These are phyloP conservation scores for Allacma fusca DNA, from an alignment of 2,888 invertebrate genomes.

Conservation along the genomic window DNA sequence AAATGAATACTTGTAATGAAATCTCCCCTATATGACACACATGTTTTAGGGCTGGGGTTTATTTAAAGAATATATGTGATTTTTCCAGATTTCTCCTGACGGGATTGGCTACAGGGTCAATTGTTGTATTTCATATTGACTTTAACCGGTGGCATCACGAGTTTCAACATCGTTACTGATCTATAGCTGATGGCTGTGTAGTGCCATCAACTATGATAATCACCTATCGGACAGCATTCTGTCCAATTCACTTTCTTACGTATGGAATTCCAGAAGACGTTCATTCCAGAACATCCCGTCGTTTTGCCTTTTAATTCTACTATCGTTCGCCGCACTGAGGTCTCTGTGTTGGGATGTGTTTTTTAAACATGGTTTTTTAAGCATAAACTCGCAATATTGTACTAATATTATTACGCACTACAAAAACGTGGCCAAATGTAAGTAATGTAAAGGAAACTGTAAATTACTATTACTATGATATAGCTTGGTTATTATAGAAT, in stretches of 20 bases:
- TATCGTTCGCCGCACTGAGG: neutral
- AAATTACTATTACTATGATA: neutral
- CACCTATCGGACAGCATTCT: neutral
- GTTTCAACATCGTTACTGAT: constrained; percentile 89
- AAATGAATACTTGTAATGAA: too few species aligned
- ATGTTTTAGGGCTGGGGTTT: too few species aligned
- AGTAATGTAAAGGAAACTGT: neutral
- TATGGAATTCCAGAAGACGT: neutral
- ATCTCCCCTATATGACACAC: too few species aligned
- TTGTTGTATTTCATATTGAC: constrained; percentile 99
- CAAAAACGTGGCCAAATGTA: constrained; percentile 14
- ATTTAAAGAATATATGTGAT: neutral
- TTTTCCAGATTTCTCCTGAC: constrained; percentile 90
- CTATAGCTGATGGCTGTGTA: constrained; percentile 2
- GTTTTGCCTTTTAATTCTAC: constrained; percentile 16
- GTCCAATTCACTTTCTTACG: constrained; percentile 19
- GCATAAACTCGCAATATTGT: neutral
- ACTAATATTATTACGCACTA: neutral
- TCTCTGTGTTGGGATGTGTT: neutral
- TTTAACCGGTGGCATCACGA: constrained; percentile 99
- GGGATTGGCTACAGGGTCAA: constrained; percentile 95
- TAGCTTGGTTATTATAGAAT: neutral
- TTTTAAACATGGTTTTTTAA: neutral
- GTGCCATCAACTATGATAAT: constrained; percentile 7
- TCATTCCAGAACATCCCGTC: neutral